Evolutionary conservation across 2,888 invertebrate genomes (phyloP).

Genomic region (Epinotia nisella): DNA sequence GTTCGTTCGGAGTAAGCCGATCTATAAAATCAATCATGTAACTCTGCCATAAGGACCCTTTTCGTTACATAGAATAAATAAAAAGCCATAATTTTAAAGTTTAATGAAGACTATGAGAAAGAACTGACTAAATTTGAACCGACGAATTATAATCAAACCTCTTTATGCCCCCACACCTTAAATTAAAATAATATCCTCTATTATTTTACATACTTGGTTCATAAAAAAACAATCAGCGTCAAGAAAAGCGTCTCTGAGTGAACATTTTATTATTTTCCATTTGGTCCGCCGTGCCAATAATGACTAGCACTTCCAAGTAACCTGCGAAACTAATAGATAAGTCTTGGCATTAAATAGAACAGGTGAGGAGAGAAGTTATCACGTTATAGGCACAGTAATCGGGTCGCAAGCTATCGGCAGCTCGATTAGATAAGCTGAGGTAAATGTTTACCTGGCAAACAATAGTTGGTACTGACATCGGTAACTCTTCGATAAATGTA

Average conservation of each 20-base stretch:
- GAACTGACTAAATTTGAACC: too few relatives aligned
- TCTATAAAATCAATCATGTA: too few relatives aligned
- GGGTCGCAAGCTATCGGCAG: slow-evolving; percentile 80
- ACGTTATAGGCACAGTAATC: slow-evolving; percentile 69
- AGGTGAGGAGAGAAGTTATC: slow-evolving; percentile 71
- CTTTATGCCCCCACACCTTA: too few relatives aligned
- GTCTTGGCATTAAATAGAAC: slow-evolving; percentile 65
- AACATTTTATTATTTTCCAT: neutral
- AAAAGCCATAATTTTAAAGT: too few relatives aligned
- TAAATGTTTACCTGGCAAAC: slow-evolving; percentile 78
- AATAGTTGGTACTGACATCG: slow-evolving; percentile 57
- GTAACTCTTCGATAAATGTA: slow-evolving; percentile 25
- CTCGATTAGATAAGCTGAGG: slow-evolving; percentile 77
- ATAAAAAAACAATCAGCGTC: too few relatives aligned
- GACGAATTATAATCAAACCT: too few relatives aligned
- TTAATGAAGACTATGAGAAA: too few relatives aligned
- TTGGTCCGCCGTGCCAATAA: neutral
- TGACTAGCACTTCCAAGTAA: slow-evolving; percentile 28
- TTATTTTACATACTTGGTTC: too few relatives aligned
- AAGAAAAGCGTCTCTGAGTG: neutral
- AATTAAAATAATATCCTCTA: too few relatives aligned
- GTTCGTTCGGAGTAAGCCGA: too few relatives aligned
- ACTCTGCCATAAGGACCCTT: too few relatives aligned
- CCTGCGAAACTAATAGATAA: slow-evolving; percentile 41
- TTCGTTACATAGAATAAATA: too few relatives aligned